phyloP scores from a whole-genome alignment of 2,113 vertebrate species.

The Barnardius zonarius region DNA sequence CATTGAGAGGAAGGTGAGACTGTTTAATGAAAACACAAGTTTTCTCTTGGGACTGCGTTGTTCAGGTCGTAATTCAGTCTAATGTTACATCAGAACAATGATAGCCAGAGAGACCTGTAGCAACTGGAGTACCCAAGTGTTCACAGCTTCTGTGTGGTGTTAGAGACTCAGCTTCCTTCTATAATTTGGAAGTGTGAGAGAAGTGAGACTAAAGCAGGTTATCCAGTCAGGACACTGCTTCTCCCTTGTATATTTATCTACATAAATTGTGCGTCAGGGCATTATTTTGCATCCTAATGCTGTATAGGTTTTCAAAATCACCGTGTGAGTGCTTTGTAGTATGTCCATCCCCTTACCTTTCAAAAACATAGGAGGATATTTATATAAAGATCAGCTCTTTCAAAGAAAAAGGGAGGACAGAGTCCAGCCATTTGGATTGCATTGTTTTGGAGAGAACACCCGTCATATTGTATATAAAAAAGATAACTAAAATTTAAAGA shows the following conservation, averaged over 20 bases:
- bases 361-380: not conserved
- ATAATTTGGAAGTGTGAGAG: not conserved
- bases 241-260: not conserved
- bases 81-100: not conserved
- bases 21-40: not conserved
- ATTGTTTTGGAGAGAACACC: not conserved
- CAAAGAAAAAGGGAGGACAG: not conserved
- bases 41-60: not conserved
- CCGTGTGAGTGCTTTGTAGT: not conserved
- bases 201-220: not conserved
- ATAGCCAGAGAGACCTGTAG: not conserved
- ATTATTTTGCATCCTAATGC: not conserved
- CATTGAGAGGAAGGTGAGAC: not conserved
- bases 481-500: not conserved
- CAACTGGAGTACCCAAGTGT: not conserved
- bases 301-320: not conserved
- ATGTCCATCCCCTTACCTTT: not conserved
- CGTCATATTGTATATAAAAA: not conserved
- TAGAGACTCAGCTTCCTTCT: not conserved
- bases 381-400: not conserved
- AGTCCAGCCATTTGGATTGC: not conserved
- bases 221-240: not conserved
- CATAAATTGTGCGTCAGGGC: not conserved
- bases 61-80: not conserved
- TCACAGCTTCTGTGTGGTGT: not conserved